A percentile compares a stretch with the other conserved stretches of the same genome.
phyloP scores from a whole-genome alignment of 2,113 vertebrate species.

The Raja brachyura region DNA sequence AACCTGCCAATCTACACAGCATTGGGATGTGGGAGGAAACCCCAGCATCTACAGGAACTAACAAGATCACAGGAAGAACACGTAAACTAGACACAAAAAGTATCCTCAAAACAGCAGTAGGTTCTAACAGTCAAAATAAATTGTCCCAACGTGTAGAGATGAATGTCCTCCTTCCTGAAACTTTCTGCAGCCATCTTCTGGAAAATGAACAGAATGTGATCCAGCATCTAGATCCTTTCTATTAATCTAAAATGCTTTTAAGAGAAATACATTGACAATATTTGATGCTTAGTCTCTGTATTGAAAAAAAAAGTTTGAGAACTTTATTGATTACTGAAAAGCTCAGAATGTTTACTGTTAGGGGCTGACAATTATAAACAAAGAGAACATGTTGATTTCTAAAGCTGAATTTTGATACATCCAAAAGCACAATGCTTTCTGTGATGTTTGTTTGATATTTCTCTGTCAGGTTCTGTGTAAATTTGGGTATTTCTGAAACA shows the following conservation, averaged over 20 bases:
- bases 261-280: background rate
- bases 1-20: too few species aligned
- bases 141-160: too few species aligned
- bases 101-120: too few species aligned
- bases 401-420: constrained; percentile 4
- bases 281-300: background rate
- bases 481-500: background rate
- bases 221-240: background rate
- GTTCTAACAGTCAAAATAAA: too few species aligned
- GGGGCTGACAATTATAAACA: background rate
- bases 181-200: background rate
- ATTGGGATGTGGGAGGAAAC: too few species aligned
- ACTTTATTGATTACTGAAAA: background rate
- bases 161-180: background rate
- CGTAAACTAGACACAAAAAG: too few species aligned
- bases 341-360: background rate
- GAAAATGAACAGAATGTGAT: background rate
- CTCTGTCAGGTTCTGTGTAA: background rate
- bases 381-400: background rate
- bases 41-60: too few species aligned
- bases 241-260: background rate
- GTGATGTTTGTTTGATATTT: background rate
- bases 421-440: background rate
- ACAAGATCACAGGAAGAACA: too few species aligned
- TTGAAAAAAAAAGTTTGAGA: background rate